Evolutionary conservation across 1,140 invertebrate species (phyloP), one percentile per base, ranked within the genome.

Genomic region (Ceratitis capitata): DNA sequence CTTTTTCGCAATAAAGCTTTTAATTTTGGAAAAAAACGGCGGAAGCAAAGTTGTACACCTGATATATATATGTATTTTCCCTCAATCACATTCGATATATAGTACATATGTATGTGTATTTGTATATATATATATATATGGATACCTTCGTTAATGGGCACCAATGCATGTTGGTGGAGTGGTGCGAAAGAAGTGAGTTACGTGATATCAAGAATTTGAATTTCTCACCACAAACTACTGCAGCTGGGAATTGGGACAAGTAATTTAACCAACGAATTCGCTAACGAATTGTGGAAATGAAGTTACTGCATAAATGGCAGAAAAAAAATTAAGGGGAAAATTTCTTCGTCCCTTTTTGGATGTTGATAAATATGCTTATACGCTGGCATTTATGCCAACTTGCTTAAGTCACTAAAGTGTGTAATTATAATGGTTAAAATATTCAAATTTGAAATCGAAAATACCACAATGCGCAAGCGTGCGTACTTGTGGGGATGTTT

Each of bases 341-440:
- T 29, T 32, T 51, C 26, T 53, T 58, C n/a, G n/a, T 51, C 53
- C 82, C 47, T 51, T 83, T 78, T 78, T 47, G 69, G 69, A 78
- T 45, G 69, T 78, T 78, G 69, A 78, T 78, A 78, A 78, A 78
- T 78, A 39, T 39, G 69, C 69, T 47, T 10, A 23, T 19, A 23
- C 69, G 69, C 29, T 45, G n/a, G 35, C 35, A 35, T 47, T 19
- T 19, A 83, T 35, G 82, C 82, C 42, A 53, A 83, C 42, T 84
- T 61, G 56, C 53, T 23, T 7, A 64, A 84, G 47, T 56, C 35
- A 84, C 56, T 56, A 84, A 84, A 84, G 83, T 84, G 53, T 84
- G 56, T 84, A 84, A 84, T 84, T 84, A 64, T 84, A 84, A 84
- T 64, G 47, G 35, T 35, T 29, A 58, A 64, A 84, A 84, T 64